Conservation (phyloP, 2,888 invertebrate species). For the Gnatocerus cornutus region DNA sequence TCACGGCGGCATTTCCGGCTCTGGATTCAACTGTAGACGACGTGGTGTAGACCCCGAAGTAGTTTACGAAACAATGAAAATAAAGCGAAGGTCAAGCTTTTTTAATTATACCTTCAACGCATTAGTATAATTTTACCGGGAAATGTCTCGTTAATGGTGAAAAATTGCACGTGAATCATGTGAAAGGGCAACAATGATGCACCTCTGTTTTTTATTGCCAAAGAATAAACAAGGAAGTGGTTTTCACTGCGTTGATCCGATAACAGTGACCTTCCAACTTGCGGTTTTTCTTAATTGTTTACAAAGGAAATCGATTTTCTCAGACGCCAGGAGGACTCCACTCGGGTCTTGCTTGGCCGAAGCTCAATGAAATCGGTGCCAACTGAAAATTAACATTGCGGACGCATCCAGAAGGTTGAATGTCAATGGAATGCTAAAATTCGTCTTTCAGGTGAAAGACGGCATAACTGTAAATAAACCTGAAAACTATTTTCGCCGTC, state of each 20-base stretch:
- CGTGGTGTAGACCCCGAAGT: background rate
- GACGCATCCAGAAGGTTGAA: background rate
- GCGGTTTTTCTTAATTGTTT: slow-evolving; percentile 15
- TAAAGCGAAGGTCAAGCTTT: slow-evolving; percentile 30
- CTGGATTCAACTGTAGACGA: background rate
- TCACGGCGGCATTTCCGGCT: slow-evolving; percentile 47
- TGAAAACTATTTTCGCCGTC: no score
- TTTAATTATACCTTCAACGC: slow-evolving; percentile 5
- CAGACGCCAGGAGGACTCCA: background rate
- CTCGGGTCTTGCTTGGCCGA: slow-evolving; percentile 3
- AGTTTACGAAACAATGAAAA: slow-evolving; percentile 13
- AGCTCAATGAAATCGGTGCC: slow-evolving; percentile 16
- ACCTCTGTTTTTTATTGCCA: slow-evolving; percentile 2
- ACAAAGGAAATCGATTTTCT: background rate
- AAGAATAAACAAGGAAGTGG: background rate
- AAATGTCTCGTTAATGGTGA: slow-evolving; percentile 44
- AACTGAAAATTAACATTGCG: background rate
- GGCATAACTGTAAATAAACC: background rate
- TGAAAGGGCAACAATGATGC: slow-evolving; percentile 14
- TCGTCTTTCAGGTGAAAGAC: background rate
- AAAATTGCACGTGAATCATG: slow-evolving; percentile 36
- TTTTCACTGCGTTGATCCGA: background rate
- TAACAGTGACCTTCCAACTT: slow-evolving; percentile 2
- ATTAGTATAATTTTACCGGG: slow-evolving; percentile 33
- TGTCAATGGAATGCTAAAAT: background rate